Evolutionary conservation across 1,140 invertebrate genomes (phyloP).

Genomic region (Meloidogyne exigua): DNA sequence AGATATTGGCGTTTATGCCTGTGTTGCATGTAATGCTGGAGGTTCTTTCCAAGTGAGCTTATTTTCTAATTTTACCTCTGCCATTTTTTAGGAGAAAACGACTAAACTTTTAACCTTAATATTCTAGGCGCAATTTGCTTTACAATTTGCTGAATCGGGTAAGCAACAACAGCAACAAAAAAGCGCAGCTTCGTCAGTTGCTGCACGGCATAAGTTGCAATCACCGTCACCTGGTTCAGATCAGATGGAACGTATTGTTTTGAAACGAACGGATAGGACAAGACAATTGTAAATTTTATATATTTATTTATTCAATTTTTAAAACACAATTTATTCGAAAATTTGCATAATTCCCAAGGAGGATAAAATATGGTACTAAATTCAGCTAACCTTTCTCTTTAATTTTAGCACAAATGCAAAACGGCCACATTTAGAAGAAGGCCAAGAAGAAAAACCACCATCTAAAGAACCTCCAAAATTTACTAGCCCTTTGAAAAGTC

Average conservation of each 20-base stretch:
- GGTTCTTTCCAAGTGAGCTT: slow-evolving; percentile 45
- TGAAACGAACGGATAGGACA: slow-evolving; percentile 52
- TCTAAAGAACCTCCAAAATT: slow-evolving; percentile 86
- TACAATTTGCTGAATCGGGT: slow-evolving; percentile 9
- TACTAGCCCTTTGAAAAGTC: slow-evolving; percentile 74
- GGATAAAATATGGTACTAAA: too few species aligned
- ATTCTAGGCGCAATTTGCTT: slow-evolving; percentile 21
- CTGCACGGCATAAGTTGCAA: slow-evolving; percentile 23
- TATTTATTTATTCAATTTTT: background rate
- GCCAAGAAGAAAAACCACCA: slow-evolving; percentile 68
- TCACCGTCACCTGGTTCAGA: slow-evolving; percentile 28
- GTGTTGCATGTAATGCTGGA: slow-evolving; percentile 49
- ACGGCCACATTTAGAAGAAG: slow-evolving; percentile 32
- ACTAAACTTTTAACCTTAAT: slow-evolving; percentile 20
- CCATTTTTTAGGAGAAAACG: too few species aligned
- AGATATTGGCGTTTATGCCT: slow-evolving; percentile 44
- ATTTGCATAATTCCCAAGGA: too few species aligned
- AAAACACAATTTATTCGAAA: background rate
- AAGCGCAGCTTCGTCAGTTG: slow-evolving; percentile 17
- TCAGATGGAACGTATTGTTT: slow-evolving; percentile 50
- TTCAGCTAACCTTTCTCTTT: background rate
- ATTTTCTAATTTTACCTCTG: too few species aligned
- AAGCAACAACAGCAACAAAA: slow-evolving; percentile 17
- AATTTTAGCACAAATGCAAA: slow-evolving; percentile 23
- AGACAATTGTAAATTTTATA: slow-evolving; percentile 30